A percentile compares a stretch with the other conserved stretches of the same genome.
These are phyloP conservation scores for Operophtera brumata DNA, from an alignment of 2,888 invertebrate genomes.

Conservation along the genomic window DNA sequence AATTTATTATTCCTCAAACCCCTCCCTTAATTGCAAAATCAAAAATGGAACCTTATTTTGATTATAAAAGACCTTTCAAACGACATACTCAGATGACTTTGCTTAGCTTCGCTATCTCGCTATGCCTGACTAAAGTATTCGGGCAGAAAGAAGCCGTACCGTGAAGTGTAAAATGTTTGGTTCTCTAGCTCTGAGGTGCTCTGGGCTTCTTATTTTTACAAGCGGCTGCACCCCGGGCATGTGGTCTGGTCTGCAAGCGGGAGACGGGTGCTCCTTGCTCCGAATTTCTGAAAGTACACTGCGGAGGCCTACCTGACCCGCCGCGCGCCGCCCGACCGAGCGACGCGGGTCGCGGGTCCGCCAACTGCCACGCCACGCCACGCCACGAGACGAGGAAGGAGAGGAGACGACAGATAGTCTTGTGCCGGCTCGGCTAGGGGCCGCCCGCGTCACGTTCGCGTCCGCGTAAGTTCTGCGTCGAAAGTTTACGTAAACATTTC, in stretches of 20 bases:
- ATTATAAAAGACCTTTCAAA: too few species aligned
- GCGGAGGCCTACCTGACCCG: too few species aligned
- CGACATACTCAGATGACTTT: too few species aligned
- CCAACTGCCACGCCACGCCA: conserved; percentile 28
- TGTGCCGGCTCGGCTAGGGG: conserved; percentile 62
- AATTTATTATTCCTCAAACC: too few species aligned
- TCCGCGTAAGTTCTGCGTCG: conserved; percentile 49
- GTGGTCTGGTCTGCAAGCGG: conserved; percentile 69
- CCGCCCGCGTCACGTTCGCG: conserved; percentile 52
- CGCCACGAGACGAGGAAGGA: too few species aligned
- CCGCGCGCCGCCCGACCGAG: conserved; percentile 58
- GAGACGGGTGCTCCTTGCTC: conserved; percentile 51
- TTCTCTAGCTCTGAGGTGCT: conserved; percentile 63
- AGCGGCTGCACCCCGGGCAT: too few species aligned
- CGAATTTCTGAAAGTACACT: too few species aligned
- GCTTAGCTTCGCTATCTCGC: too few species aligned
- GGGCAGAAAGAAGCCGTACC: conserved; percentile 46
- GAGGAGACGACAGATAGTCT: conserved; percentile 59
- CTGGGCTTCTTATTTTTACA: conserved; percentile 67
- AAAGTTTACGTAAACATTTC: conserved; percentile 69
- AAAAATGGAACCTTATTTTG: too few species aligned
- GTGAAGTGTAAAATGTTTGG: too few species aligned
- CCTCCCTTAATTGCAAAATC: too few species aligned
- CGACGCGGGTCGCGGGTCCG: conserved; percentile 38
- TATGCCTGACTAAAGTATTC: too few species aligned